Conservation (phyloP, 2,888 invertebrate species). For the Meta bourneti region DNA sequence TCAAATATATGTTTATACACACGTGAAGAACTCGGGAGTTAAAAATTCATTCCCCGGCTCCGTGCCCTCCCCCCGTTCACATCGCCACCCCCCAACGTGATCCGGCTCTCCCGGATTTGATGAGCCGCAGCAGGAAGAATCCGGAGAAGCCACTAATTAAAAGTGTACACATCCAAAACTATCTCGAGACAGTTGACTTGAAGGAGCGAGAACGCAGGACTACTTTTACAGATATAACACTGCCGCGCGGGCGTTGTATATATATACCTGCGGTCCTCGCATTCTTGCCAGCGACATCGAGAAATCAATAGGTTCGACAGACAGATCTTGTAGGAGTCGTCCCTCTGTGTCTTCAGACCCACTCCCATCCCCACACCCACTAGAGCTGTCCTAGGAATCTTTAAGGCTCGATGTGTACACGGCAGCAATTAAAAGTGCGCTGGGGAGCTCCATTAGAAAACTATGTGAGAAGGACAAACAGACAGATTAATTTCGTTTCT, state of each 20-base stretch:
- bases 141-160: constrained; percentile 75
- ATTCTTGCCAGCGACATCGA: constrained; percentile 66
- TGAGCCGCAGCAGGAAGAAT: constrained; percentile 63
- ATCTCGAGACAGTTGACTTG: constrained; percentile 60
- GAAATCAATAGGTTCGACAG: constrained; percentile 77
- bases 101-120: constrained; percentile 60
- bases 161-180: constrained; percentile 75
- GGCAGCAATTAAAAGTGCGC: constrained; percentile 76
- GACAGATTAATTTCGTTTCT: constrained; percentile 76
- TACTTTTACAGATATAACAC: constrained; percentile 41
- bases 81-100: constrained; percentile 15
- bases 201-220: constrained; percentile 12
- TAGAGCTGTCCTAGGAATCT: constrained; percentile 51
- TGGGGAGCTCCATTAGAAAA: constrained; percentile 75
- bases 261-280: constrained; percentile 73
- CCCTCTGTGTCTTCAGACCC: not conserved
- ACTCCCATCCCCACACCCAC: not conserved
- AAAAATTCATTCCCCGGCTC: constrained; percentile 45
- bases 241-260: not conserved
- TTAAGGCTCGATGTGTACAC: constrained; percentile 60
- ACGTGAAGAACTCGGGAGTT: constrained; percentile 19
- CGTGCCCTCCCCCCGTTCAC: constrained; percentile 8
- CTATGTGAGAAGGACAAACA: constrained; percentile 75
- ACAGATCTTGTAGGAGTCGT: constrained; percentile 58
- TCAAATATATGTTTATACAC: not conserved